Percentiles rank a stretch among this genome's conserved stretches.
These are phyloP conservation scores for Channallabes apus DNA, from an alignment of 2,797 vertebrate species.

Conservation along the genomic window DNA sequence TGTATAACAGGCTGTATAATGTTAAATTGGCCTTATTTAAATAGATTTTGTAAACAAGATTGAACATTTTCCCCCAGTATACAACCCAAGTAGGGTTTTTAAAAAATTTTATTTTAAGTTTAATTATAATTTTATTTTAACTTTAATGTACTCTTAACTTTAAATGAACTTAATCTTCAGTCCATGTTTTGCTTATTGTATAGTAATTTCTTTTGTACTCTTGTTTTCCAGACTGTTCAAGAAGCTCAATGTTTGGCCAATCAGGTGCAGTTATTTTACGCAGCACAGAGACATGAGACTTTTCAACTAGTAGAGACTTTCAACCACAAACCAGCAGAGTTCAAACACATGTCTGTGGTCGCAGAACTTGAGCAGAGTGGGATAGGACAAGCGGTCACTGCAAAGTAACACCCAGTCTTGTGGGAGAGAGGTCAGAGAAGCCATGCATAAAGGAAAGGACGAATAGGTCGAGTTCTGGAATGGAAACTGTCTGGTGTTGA, in stretches of 20 bases:
- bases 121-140: neutral
- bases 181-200: neutral
- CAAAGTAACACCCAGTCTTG: conserved; percentile 27
- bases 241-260: conserved; percentile 94
- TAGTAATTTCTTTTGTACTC: neutral
- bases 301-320: conserved; percentile 86
- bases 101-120: neutral
- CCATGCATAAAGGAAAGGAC: neutral
- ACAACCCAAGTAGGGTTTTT: neutral
- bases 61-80: neutral
- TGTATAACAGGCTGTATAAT: neutral
- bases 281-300: conserved; percentile 77
- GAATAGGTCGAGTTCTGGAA: neutral
- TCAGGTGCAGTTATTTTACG: conserved; percentile 98
- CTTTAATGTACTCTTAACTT: too few species aligned
- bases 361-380: conserved; percentile 87
- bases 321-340: conserved; percentile 85
- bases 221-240: conserved; percentile 76
- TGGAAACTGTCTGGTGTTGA: neutral
- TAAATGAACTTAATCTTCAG: too few species aligned
- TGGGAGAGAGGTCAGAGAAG: neutral
- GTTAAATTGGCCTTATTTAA: neutral
- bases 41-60: neutral
- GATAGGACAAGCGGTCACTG: conserved; percentile 63
- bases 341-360: conserved; percentile 91